A percentile compares a stretch with the other conserved stretches of the same genome.
phyloP scores from a whole-genome alignment of 37 sponge, comb jelly and placozoan species.

The Cliona cf. orientalis region DNA sequence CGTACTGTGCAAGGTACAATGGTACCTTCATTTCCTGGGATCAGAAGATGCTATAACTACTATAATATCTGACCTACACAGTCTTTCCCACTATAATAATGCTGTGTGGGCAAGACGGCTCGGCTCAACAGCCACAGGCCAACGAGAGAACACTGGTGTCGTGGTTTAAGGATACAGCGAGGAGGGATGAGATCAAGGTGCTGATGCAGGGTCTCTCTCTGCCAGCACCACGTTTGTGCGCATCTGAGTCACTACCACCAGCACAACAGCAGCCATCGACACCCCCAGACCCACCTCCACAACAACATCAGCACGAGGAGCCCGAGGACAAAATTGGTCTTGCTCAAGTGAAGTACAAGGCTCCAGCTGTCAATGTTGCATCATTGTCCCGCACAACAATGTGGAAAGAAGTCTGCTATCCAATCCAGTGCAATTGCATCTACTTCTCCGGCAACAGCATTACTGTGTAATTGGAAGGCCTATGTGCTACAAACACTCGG shows the following conservation, averaged over 20 bases:
- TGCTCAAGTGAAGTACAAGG: conserved; percentile 17
- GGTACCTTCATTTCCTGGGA: conserved; percentile 26
- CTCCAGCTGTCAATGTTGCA: conserved; percentile 16
- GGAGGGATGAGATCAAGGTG: not conserved
- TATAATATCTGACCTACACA: not conserved
- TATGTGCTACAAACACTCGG: conserved; percentile 3
- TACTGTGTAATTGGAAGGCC: conserved; percentile 9
- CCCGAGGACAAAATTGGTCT: not conserved
- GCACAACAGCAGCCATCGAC: too few relatives aligned
- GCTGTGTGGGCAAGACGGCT: not conserved
- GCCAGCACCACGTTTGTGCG: too few relatives aligned
- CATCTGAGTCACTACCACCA: too few relatives aligned
- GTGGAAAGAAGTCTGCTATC: too few relatives aligned
- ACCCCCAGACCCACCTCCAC: too few relatives aligned
- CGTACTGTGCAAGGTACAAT: too few relatives aligned
- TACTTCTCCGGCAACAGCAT: too few relatives aligned
- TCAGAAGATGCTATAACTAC: too few relatives aligned
- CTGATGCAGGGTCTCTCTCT: too few relatives aligned
- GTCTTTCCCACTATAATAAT: not conserved
- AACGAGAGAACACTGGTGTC: not conserved
- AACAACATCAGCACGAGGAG: too few relatives aligned
- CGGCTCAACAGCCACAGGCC: too few relatives aligned
- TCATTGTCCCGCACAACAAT: not conserved
- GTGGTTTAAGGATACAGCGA: not conserved
- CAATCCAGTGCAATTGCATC: too few relatives aligned